These are phyloP conservation scores for Actinia equina DNA, from an alignment of 64 coral and sea anemone genomes.

Conservation along the genomic window DNA sequence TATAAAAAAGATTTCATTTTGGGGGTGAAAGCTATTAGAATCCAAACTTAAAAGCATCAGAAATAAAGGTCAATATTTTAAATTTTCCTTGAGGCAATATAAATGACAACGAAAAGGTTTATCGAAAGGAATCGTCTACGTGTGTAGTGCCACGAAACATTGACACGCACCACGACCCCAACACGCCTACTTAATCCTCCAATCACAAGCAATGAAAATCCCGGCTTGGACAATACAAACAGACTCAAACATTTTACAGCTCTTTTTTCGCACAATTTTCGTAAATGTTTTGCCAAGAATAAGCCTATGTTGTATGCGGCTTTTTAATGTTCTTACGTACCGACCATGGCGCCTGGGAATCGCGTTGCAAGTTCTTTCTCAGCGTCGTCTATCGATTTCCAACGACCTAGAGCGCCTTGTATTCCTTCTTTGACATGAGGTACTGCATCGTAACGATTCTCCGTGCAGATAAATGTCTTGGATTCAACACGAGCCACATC, in stretches of 20 bases:
- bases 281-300: no score
- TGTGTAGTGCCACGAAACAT: background rate
- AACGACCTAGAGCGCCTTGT: slow-evolving; percentile 58
- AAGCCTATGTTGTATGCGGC: no score
- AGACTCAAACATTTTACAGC: no score
- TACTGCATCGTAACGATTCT: slow-evolving; percentile 61
- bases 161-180: background rate
- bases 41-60: background rate
- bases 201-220: background rate
- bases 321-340: slow-evolving; percentile 17
- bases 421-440: slow-evolving; percentile 71
- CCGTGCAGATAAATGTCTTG: slow-evolving; percentile 90
- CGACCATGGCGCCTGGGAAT: slow-evolving; percentile 90
- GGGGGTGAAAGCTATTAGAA: background rate
- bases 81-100: background rate
- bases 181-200: slow-evolving; percentile 8
- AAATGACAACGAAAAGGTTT: background rate
- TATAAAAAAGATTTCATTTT: background rate
- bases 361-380: slow-evolving; percentile 53
- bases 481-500: slow-evolving; percentile 95
- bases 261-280: no score
- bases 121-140: background rate
- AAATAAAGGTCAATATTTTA: background rate
- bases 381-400: slow-evolving; percentile 60
- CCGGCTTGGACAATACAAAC: background rate